Evolutionary conservation across 2,888 invertebrate species (phyloP).

Genomic region (Drosophila pegasa): DNA sequence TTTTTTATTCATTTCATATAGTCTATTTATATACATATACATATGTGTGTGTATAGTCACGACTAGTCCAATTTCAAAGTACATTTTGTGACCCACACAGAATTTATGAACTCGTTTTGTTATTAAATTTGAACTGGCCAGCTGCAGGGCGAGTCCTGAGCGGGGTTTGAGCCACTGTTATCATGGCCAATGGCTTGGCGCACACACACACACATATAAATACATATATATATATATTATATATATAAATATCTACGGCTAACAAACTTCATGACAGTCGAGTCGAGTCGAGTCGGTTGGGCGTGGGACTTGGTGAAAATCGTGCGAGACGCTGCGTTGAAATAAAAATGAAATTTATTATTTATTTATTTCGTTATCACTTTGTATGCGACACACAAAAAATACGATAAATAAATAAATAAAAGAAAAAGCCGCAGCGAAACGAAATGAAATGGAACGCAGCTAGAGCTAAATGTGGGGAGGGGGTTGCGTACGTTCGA

Average conservation of each 20-base stretch:
- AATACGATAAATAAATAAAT: slow-evolving; percentile 19
- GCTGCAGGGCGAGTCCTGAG: slow-evolving; percentile 8
- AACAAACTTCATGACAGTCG: slow-evolving; percentile 67
- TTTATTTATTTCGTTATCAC: slow-evolving; percentile 79
- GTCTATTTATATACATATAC: background rate
- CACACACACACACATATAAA: no score
- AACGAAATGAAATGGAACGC: slow-evolving; percentile 32
- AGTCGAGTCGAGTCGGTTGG: slow-evolving; percentile 5
- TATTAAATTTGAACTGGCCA: slow-evolving; percentile 61
- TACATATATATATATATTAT: slow-evolving; percentile 3
- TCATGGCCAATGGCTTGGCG: slow-evolving; percentile 31
- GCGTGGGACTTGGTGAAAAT: slow-evolving; percentile 20
- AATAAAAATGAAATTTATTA: slow-evolving; percentile 77
- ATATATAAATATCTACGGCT: slow-evolving; percentile 24
- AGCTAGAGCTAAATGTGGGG: background rate
- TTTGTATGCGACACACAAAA: slow-evolving; percentile 70
- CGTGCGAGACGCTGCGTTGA: slow-evolving; percentile 55
- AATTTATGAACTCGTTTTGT: slow-evolving; percentile 68
- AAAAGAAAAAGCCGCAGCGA: slow-evolving; percentile 34
- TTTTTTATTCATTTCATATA: slow-evolving; percentile 28
- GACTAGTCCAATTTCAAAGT: slow-evolving; percentile 44
- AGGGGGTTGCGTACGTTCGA: background rate
- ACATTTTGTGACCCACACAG: slow-evolving; percentile 34
- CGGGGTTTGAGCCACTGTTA: slow-evolving; percentile 21
- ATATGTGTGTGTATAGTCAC: slow-evolving; percentile 21